These are phyloP conservation scores for Glyptemys insculpta DNA, from an alignment of 2,797 vertebrate species.

Conservation along the genomic window DNA sequence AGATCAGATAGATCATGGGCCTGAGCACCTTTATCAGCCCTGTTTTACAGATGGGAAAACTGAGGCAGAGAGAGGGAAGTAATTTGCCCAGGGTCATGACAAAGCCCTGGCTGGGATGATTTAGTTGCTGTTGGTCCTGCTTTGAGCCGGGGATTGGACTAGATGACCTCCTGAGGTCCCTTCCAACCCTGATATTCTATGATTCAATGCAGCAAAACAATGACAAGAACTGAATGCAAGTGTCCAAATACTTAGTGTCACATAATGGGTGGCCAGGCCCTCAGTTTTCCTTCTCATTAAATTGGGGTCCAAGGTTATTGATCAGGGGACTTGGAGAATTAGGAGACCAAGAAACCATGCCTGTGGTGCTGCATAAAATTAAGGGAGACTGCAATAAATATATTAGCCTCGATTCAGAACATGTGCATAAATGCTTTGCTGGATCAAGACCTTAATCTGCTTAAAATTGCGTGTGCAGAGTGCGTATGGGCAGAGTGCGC, in stretches of 20 bases:
- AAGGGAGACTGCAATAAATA: not conserved
- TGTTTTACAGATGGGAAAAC: not conserved
- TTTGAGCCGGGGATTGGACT: too few species aligned
- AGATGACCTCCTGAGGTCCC: too few species aligned
- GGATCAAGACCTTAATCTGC: fast-evolving
- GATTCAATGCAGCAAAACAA: not conserved
- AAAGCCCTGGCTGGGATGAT: too few species aligned
- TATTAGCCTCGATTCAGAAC: not conserved
- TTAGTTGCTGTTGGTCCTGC: too few species aligned
- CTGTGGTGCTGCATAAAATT: not conserved
- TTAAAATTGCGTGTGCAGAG: not conserved
- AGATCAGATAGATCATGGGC: not conserved
- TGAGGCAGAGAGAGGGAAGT: not conserved
- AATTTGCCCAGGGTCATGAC: not conserved
- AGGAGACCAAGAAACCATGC: not conserved
- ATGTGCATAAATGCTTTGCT: not conserved
- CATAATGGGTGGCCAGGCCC: not conserved
- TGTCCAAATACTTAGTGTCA: not conserved
- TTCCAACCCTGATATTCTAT: too few species aligned
- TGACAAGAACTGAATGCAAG: not conserved
- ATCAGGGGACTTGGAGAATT: not conserved
- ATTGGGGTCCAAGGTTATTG: not conserved
- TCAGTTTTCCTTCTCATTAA: not conserved
- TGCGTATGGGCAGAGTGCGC: not conserved
- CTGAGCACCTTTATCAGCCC: not conserved